Evolutionary conservation across 2,113 vertebrate genomes (phyloP).

Genomic region (Dendropsophus ebraccatus): DNA sequence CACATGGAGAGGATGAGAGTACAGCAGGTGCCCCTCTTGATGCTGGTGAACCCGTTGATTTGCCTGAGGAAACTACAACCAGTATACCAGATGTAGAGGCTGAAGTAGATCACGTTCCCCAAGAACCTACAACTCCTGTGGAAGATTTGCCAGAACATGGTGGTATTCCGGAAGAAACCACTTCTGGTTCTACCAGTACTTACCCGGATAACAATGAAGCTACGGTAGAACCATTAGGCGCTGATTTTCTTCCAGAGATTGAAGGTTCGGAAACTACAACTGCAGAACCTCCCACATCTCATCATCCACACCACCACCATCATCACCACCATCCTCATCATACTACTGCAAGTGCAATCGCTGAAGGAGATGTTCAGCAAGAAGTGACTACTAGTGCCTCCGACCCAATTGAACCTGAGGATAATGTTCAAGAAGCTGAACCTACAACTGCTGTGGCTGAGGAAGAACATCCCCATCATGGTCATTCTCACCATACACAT

Average conservation of each 20-base stretch:
- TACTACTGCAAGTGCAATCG: neutral
- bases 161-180: conserved; percentile 14
- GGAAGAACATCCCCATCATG: conserved; percentile 13
- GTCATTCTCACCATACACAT: neutral
- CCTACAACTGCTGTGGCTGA: neutral
- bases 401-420: neutral
- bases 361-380: neutral
- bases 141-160: neutral
- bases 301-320: neutral
- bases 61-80: neutral
- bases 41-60: neutral
- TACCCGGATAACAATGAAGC: neutral
- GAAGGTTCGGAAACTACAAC: neutral
- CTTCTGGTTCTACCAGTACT: conserved; percentile 34
- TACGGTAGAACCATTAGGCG: neutral
- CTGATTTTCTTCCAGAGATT: neutral
- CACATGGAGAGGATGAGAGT: neutral
- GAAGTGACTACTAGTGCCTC: neutral
- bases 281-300: neutral
- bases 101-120: neutral
- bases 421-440: neutral
- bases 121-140: neutral
- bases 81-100: neutral
- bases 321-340: neutral
- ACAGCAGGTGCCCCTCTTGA: neutral